Base-by-base conservation (phyloP, 2,888 invertebrate genomes). In the Nomada flava region DNA sequence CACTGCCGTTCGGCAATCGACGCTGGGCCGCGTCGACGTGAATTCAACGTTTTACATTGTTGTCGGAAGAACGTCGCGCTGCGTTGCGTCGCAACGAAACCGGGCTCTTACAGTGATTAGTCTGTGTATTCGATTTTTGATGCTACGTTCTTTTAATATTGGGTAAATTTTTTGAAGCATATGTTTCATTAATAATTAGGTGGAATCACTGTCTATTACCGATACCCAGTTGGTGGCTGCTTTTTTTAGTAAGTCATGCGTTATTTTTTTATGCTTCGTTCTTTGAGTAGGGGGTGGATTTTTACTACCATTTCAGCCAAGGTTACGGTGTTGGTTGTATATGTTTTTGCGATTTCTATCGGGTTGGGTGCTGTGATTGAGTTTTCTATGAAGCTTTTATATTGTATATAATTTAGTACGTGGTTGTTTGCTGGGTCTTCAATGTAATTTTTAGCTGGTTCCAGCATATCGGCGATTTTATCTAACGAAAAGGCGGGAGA, bases 361-460 rank as follows among this genome's bases (percentile, higher is more conserved):
- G 69, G 47, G 13, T 59, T n/a, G 3, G 44, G 11, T 2, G 44
- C 55, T 44, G 1, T 11, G 4, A 57, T 44, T 18, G 68, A 5
- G 2, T 57, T 68, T 57, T 57, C 44, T 44, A 68, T 26, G 26
- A 68, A 68, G 15, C 44, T 57, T 26, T 57, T 57, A 10, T 57
- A 26, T 20, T 68, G 44, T 5, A 26, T 26, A 1, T 57, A 68
- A 10, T 57, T 57, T 57, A 68, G 26, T 15, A 68, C 5, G 1
- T n/a, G 18, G 26, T 57, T 55, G 26, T 44, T 47, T 3, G 3
- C 4, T 44, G 18, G 13, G 26, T 55, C 44, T 44, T 68, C 3
- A 10, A 26, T 44, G 18, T 57, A 9, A 11, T 57, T 68, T 47
- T 57, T 68, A 2, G 55, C 57, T 26, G 68, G 44, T 57, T 68